Evolutionary conservation across 1,140 invertebrate species (phyloP).

Genomic region (Ephestia elutella): DNA sequence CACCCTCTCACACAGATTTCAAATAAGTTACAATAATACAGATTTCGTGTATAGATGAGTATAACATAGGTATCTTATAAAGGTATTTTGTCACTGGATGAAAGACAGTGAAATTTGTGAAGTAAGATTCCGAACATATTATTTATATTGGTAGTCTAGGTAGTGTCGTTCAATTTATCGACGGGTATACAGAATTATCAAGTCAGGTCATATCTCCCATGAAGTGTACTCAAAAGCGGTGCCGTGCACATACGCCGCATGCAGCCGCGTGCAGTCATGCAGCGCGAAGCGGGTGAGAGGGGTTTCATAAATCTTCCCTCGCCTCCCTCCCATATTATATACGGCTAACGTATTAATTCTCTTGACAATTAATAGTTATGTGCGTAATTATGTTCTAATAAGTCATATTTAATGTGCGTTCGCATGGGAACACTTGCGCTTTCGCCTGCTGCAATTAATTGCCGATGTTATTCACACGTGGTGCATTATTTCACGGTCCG

Average conservation of each 20-base stretch:
- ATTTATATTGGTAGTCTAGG: conserved; percentile 46
- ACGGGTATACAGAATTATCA: conserved; percentile 16
- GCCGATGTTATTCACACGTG: conserved; percentile 54
- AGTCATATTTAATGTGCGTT: conserved; percentile 32
- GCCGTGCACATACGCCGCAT: conserved; percentile 10
- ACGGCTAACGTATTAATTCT: conserved; percentile 14
- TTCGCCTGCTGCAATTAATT: conserved; percentile 57
- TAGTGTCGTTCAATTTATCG: conserved; percentile 33
- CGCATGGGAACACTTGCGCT: conserved; percentile 62
- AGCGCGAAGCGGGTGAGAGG: conserved; percentile 1
- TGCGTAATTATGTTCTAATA: conserved; percentile 46
- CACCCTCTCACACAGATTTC: background rate
- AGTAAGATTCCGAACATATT: conserved; percentile 6
- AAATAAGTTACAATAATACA: too few species aligned
- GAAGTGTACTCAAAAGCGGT: conserved; percentile 14
- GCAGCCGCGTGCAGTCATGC: conserved; percentile 19
- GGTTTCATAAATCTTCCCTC: conserved; percentile 7
- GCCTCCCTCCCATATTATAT: conserved; percentile 10
- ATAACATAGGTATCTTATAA: too few species aligned
- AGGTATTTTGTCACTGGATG: too few species aligned
- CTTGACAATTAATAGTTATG: conserved; percentile 3
- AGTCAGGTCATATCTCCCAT: conserved; percentile 8
- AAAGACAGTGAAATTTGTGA: background rate
- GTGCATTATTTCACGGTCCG: conserved; percentile 54
- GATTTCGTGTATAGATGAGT: too few species aligned